A percentile compares a stretch with the other conserved stretches of the same genome.
These are phyloP conservation scores for Argentina silus DNA, from an alignment of 2,797 vertebrate species.

Conservation along the genomic window DNA sequence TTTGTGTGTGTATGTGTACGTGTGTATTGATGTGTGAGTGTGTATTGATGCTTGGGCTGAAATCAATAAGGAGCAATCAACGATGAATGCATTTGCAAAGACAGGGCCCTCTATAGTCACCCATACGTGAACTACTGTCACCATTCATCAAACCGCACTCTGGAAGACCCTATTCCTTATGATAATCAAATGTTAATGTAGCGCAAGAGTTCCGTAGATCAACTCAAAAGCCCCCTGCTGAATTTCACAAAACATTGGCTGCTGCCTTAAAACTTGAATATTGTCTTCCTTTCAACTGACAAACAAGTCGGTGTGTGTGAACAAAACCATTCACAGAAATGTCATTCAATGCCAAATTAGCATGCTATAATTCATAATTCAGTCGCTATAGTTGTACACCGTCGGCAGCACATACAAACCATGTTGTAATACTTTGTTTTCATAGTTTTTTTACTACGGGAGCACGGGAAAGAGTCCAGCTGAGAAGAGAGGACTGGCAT, in stretches of 20 bases:
- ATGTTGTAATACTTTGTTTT: no score
- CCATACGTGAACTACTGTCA: slow-evolving; percentile 4
- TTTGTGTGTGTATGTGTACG: slow-evolving; percentile 2
- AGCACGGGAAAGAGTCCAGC: no score
- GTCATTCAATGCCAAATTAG: background rate
- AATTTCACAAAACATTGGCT: background rate
- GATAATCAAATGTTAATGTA: slow-evolving; percentile 30
- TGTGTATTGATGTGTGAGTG: background rate
- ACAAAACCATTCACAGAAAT: background rate
- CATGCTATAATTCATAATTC: background rate
- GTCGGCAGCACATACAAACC: no score
- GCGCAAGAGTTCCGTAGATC: background rate
- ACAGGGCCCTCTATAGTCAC: slow-evolving; percentile 5
- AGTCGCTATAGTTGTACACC: no score
- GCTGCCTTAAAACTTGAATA: no score
- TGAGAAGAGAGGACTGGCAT: no score
- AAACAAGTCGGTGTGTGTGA: background rate
- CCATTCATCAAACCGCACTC: background rate
- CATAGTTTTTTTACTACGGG: no score
- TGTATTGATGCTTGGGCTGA: slow-evolving; percentile 3
- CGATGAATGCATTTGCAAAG: background rate
- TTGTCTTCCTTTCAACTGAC: no score
- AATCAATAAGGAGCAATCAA: slow-evolving; percentile 16
- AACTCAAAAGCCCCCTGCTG: background rate
- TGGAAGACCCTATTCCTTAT: slow-evolving; percentile 10